phyloP scores from a whole-genome alignment of 2,113 vertebrate species.

The Rissa tridactyla region DNA sequence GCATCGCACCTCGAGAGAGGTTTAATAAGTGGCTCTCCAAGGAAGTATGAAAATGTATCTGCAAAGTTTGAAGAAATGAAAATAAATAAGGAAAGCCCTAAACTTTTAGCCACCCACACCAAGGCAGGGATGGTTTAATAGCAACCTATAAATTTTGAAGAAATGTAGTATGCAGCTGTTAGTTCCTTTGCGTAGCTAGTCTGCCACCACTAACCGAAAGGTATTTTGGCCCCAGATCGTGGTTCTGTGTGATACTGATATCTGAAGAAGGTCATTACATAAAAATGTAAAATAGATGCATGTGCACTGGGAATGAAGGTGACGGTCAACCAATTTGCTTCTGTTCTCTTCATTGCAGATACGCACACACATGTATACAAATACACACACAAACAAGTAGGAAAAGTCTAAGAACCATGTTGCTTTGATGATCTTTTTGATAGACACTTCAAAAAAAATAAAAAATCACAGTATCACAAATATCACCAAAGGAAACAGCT shows the following conservation, averaged over 20 bases:
- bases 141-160: background rate
- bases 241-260: background rate
- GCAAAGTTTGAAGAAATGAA: background rate
- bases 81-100: conserved; percentile 12
- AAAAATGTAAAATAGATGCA: background rate
- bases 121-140: background rate
- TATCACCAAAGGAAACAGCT: background rate
- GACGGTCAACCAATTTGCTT: background rate
- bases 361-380: background rate
- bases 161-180: background rate
- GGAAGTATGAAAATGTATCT: background rate
- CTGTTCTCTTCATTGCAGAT: background rate
- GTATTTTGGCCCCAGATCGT: background rate
- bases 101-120: background rate
- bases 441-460: background rate
- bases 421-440: background rate
- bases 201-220: background rate
- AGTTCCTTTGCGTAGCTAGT: background rate
- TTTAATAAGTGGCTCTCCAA: background rate
- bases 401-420: background rate
- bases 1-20: background rate
- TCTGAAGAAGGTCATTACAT: background rate
- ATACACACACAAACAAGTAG: background rate
- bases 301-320: background rate
- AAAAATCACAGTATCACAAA: background rate